Percentiles rank a stretch among this genome's conserved stretches.
Evolutionary conservation across 2,888 invertebrate species (phyloP).

Genomic region (Hyalella azteca): DNA sequence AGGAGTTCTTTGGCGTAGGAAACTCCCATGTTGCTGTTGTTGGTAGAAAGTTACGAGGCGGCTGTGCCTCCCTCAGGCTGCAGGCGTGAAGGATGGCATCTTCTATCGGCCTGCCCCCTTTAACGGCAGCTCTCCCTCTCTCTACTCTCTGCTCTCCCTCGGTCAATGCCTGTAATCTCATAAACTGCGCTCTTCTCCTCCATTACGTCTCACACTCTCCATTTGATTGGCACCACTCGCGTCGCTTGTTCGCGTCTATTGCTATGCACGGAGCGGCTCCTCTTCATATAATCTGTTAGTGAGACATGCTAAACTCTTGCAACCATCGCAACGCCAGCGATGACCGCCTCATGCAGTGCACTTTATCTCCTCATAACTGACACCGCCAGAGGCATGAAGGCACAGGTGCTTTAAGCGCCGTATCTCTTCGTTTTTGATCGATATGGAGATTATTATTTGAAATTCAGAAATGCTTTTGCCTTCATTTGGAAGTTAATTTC

Average conservation of each 20-base stretch:
- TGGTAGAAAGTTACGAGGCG: constrained; percentile 20
- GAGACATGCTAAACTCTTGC: no score
- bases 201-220: constrained; percentile 31
- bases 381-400: no score
- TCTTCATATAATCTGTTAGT: no score
- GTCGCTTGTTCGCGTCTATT: constrained; percentile 1
- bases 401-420: no score
- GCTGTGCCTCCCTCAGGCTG: not conserved
- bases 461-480: no score
- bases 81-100: constrained; percentile 29
- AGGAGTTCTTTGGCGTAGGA: constrained; percentile 26
- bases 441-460: no score
- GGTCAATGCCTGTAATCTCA: constrained; percentile 31
- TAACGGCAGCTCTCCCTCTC: not conserved
- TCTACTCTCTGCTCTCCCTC: constrained; percentile 8
- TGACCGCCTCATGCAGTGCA: no score
- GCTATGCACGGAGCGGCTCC: no score
- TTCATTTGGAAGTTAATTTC: no score
- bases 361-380: no score
- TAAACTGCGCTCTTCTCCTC: constrained; percentile 36
- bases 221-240: constrained; percentile 28
- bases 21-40: not conserved
- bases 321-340: no score
- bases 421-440: no score
- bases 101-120: constrained; percentile 25